Percentiles rank a stretch among this genome's conserved stretches.
These are phyloP conservation scores for Ectobius pallidus DNA, from an alignment of 2,888 invertebrate species.

Conservation along the genomic window DNA sequence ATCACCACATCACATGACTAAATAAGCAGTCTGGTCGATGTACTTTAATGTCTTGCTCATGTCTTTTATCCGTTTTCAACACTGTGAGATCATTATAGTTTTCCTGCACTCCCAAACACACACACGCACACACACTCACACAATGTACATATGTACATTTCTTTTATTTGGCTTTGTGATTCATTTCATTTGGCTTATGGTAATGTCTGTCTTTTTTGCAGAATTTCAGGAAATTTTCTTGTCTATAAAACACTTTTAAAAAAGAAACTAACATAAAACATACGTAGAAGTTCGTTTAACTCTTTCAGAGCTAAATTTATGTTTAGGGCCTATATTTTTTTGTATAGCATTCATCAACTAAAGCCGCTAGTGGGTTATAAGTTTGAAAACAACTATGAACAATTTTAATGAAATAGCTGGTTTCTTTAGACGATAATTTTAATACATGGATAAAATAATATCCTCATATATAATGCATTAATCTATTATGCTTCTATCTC, in stretches of 20 bases:
- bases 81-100: conserved; percentile 16
- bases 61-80: background rate
- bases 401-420: no score
- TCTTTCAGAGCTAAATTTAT: no score
- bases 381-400: no score
- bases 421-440: no score
- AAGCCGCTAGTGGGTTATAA: no score
- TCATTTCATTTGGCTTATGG: background rate
- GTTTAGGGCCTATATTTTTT: no score
- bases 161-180: conserved; percentile 28
- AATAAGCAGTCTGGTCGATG: conserved; percentile 7
- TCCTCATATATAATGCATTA: no score
- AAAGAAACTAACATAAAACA: background rate
- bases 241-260: background rate
- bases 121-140: background rate
- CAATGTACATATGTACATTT: conserved; percentile 21
- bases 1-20: background rate
- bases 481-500: no score
- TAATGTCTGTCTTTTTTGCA: conserved; percentile 1
- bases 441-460: no score
- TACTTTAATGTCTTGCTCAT: background rate
- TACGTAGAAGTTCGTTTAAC: background rate
- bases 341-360: no score
- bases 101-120: background rate
- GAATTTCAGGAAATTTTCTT: conserved; percentile 3